These are phyloP conservation scores for Parnassius orleans DNA, from an alignment of 2,888 invertebrate species.

Conservation along the genomic window DNA sequence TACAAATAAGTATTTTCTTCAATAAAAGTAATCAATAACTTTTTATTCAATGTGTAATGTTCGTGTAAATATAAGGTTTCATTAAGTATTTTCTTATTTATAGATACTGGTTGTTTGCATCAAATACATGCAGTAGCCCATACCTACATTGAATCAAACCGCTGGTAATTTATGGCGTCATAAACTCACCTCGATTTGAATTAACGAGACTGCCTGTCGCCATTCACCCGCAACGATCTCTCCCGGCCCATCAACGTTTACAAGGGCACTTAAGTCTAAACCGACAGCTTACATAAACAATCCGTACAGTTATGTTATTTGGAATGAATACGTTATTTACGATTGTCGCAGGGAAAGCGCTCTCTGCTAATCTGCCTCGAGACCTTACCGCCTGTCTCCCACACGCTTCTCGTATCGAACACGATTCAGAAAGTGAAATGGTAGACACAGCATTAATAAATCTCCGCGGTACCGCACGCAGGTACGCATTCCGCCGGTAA, in stretches of 20 bases:
- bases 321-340: slow-evolving; percentile 66
- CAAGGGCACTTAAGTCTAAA: slow-evolving; percentile 47
- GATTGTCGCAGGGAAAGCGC: slow-evolving; percentile 60
- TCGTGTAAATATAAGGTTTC: too few species aligned
- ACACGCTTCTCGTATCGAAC: slow-evolving; percentile 61
- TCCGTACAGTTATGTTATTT: slow-evolving; percentile 55
- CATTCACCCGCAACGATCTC: slow-evolving; percentile 12
- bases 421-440: slow-evolving; percentile 68
- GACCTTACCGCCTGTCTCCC: slow-evolving; percentile 51
- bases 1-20: too few species aligned
- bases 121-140: slow-evolving; percentile 8
- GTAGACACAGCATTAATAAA: slow-evolving; percentile 56
- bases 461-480: slow-evolving; percentile 36
- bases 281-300: slow-evolving; percentile 41
- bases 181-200: slow-evolving; percentile 29
- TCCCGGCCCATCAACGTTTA: slow-evolving; percentile 41
- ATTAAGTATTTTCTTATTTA: too few species aligned
- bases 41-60: too few species aligned
- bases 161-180: slow-evolving; percentile 10
- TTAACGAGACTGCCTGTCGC: slow-evolving; percentile 24
- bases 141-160: slow-evolving; percentile 8
- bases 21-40: too few species aligned
- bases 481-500: slow-evolving; percentile 6
- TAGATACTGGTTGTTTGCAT: neutral
- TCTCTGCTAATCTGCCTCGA: slow-evolving; percentile 39